Evolutionary conservation across 2,797 vertebrate species (phyloP), one percentile per base, ranked within the genome.

Genomic region (Otolemur crassicaudatus): DNA sequence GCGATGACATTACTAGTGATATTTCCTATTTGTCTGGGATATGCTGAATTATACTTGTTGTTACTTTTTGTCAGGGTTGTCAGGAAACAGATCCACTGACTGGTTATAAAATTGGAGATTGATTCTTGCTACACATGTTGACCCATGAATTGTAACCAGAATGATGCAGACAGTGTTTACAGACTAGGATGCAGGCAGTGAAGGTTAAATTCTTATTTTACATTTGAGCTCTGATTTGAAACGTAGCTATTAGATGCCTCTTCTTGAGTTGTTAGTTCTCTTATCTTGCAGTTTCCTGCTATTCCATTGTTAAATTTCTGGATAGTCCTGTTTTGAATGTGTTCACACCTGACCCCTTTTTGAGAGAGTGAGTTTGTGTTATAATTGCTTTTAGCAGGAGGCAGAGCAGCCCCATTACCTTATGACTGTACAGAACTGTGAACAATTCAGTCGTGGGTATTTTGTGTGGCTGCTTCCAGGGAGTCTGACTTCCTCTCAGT

Each of bases 21-120:
- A 25, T 72, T 94, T 84, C 72, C 40, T 83, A 34, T 94, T 61
- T 49, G 27, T 56, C 37, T 95, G 70, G 61, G 31, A 53, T 60
- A 29, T 37, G 19, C 82, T 61, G 43, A 88, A 11, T 86, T 82
- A 85, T 11, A 75, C 72, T 16, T 79, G 31, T 29, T 79, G 73
- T 58, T 58, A 65, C 53, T 80, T 27, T 91, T 96, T 77, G 40
- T 96, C 85, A 88, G 1, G 70, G 69, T 70, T 88, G 69, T 94
- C 69, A 82, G 82, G 73, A 40, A 93, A 58, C 43, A 85, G 82
- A 61, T 56, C 23, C 31, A 60, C 49, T 80, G 75, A 80, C 56
- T 73, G 56, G 3, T 46, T 85, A 89, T 37, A 67, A 93, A 87
- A 91, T 29, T 67, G 12, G 49, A 94, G 72, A 93, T 49, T 87